A percentile compares a stretch with the other conserved stretches of the same genome.
These are phyloP conservation scores for Glossophaga mutica DNA, from an alignment of 2,797 vertebrate genomes.

Conservation along the genomic window DNA sequence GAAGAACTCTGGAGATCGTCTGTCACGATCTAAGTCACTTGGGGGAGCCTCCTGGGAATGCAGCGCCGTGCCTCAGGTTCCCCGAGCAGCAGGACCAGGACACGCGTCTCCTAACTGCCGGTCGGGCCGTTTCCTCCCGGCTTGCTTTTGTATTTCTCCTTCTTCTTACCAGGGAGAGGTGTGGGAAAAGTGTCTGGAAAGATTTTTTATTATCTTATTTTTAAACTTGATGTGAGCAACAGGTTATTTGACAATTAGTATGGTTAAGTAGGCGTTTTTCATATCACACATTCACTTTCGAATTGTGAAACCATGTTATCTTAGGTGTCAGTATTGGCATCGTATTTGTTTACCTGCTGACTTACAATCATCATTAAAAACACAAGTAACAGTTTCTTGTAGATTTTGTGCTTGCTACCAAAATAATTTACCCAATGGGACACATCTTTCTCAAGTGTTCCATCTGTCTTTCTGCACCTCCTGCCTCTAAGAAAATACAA, in stretches of 20 bases:
- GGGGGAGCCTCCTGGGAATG: not conserved
- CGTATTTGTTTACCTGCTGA: slow-evolving; percentile 30
- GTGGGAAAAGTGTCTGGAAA: not conserved
- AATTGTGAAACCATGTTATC: slow-evolving; percentile 12
- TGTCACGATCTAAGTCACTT: not conserved
- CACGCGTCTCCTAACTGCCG: not conserved
- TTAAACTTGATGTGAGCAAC: not conserved
- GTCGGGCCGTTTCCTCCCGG: not conserved
- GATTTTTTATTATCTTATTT: not conserved
- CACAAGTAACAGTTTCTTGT: not conserved
- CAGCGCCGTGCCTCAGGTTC: not conserved
- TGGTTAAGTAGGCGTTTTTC: not conserved
- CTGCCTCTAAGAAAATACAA: not conserved
- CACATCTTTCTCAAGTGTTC: not conserved
- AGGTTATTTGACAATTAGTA: not conserved
- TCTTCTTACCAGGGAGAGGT: not conserved
- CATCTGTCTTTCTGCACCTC: not conserved
- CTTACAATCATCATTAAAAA: slow-evolving; percentile 7
- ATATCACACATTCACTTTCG: not conserved
- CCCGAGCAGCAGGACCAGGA: not conserved
- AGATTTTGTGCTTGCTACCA: slow-evolving; percentile 17
- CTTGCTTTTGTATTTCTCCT: not conserved
- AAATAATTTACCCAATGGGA: slow-evolving; percentile 56
- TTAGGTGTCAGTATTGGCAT: slow-evolving; percentile 31
- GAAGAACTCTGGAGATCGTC: not conserved